A percentile compares a stretch with the other conserved stretches of the same genome.
Conservation (phyloP, 2,113 vertebrate genomes). For the Pedetes capensis region DNA sequence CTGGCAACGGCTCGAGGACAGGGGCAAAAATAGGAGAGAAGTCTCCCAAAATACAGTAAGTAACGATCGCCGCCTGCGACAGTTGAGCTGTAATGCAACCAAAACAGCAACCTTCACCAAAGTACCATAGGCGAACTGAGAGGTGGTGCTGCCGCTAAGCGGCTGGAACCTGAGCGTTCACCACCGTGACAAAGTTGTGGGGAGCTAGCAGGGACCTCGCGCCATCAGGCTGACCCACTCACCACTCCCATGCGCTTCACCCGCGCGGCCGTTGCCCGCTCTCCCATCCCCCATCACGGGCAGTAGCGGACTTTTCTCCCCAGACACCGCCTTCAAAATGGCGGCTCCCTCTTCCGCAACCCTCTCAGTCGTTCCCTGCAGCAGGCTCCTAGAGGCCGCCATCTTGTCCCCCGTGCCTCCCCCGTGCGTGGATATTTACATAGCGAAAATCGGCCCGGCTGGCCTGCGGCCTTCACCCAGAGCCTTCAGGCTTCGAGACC, state of each 20-base stretch:
- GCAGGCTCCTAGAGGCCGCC: constrained; percentile 66
- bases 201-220: constrained; percentile 59
- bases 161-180: constrained; percentile 16
- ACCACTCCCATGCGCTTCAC: constrained; percentile 56
- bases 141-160: constrained; percentile 71
- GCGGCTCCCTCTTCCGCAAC: constrained; percentile 78
- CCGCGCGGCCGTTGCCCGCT: constrained; percentile 71
- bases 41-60: too few species aligned
- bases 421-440: constrained; percentile 68
- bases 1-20: neutral
- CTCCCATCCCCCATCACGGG: constrained; percentile 74
- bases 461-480: constrained; percentile 75
- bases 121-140: too few species aligned
- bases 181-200: too few species aligned
- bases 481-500: constrained; percentile 65
- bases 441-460: constrained; percentile 73
- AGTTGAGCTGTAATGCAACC: constrained; percentile 47
- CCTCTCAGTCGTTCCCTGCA: constrained; percentile 70
- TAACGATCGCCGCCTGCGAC: constrained; percentile 47
- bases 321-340: constrained; percentile 82
- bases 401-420: constrained; percentile 70
- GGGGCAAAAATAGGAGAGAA: neutral
- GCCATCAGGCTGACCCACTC: too few species aligned
- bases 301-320: constrained; percentile 68
- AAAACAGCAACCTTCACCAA: too few species aligned